Evolutionary conservation across 2,888 invertebrate species (phyloP).

Genomic region (Lepidocyrtinus sp.): DNA sequence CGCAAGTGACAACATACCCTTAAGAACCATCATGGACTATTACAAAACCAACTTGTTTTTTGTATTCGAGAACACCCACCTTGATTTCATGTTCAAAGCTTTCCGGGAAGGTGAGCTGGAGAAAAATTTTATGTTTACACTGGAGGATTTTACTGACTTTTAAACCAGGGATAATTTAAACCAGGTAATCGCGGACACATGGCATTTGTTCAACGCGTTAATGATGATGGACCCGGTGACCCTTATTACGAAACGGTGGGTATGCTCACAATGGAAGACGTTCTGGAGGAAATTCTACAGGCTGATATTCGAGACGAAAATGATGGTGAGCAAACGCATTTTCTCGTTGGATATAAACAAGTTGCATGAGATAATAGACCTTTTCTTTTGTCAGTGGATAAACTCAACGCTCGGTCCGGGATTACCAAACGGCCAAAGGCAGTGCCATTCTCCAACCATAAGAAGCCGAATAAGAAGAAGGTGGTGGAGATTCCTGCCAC

Average conservation of each 20-base stretch:
- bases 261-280: slow-evolving; percentile 53
- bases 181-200: slow-evolving; percentile 55
- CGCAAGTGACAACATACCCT: slow-evolving; percentile 97
- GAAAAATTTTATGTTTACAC: no score
- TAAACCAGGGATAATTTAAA: background rate
- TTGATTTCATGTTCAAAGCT: slow-evolving; percentile 96
- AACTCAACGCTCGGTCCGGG: slow-evolving; percentile 77
- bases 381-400: slow-evolving; percentile 83
- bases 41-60: slow-evolving; percentile 97
- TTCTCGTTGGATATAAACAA: no score
- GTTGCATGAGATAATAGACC: no score
- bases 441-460: slow-evolving; percentile 72
- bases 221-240: slow-evolving; percentile 52
- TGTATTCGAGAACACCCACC: slow-evolving; percentile 95
- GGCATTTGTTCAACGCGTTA: slow-evolving; percentile 52
- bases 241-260: slow-evolving; percentile 50
- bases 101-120: slow-evolving; percentile 88
- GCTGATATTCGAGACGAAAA: slow-evolving; percentile 55
- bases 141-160: no score
- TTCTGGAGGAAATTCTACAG: slow-evolving; percentile 56
- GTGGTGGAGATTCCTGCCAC: slow-evolving; percentile 92
- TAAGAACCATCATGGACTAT: slow-evolving; percentile 94
- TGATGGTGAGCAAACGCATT: no score
- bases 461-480: slow-evolving; percentile 84
- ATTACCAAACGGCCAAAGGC: slow-evolving; percentile 74